Evolutionary conservation across 2,888 invertebrate genomes (phyloP).

Genomic region (Lithophane semibrunnea): DNA sequence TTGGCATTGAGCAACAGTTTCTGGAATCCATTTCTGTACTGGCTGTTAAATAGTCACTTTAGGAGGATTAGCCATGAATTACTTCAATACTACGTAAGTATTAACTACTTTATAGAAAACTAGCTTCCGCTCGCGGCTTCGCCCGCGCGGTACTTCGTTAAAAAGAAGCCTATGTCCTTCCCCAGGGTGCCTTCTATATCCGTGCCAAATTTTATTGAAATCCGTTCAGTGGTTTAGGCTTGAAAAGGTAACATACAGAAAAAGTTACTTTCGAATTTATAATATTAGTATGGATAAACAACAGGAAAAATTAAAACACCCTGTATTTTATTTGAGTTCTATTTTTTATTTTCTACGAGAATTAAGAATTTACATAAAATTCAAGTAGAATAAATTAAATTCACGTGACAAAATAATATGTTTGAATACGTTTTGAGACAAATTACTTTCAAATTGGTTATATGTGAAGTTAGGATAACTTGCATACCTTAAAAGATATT

Average conservation of each 20-base stretch:
- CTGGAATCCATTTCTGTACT: constrained; percentile 97
- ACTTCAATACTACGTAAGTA: constrained; percentile 93
- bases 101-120: not conserved
- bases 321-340: too few relatives aligned
- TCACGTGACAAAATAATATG: not conserved
- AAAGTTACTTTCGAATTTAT: too few relatives aligned
- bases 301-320: too few relatives aligned
- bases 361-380: not conserved
- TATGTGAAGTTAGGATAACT: too few relatives aligned
- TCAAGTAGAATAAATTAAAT: not conserved
- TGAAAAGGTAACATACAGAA: too few relatives aligned
- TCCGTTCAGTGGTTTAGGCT: too few relatives aligned
- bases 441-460: not conserved
- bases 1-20: constrained; percentile 96
- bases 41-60: constrained; percentile 96
- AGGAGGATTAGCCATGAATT: constrained; percentile 94
- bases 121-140: too few relatives aligned
- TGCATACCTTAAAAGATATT: not conserved
- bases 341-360: not conserved
- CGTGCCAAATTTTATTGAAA: too few relatives aligned
- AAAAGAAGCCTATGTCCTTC: too few relatives aligned
- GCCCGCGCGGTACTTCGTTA: too few relatives aligned
- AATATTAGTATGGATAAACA: too few relatives aligned
- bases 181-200: too few relatives aligned
- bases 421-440: not conserved